These are phyloP conservation scores for Akabosia matsudoensis DNA, from an alignment of 1,140 invertebrate genomes.

Conservation along the genomic window DNA sequence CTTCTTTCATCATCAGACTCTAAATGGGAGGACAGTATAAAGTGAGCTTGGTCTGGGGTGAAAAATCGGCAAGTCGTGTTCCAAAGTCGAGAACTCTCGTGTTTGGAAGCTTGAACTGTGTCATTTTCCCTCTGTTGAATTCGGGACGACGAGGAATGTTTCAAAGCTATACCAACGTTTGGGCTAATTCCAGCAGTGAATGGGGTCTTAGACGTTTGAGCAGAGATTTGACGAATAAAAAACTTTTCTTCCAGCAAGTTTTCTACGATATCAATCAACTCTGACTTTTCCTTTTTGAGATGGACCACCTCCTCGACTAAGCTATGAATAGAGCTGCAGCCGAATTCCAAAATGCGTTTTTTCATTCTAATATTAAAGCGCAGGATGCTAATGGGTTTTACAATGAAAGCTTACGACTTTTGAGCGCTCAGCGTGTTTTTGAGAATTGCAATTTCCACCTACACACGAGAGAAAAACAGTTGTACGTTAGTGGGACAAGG, in stretches of 20 bases:
- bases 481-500: too few species aligned
- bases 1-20: not conserved
- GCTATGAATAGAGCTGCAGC: not conserved
- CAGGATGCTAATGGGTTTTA: not conserved
- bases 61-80: not conserved
- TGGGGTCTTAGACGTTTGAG: not conserved
- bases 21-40: not conserved
- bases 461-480: too few species aligned
- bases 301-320: not conserved
- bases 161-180: not conserved
- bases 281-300: not conserved
- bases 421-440: too few species aligned
- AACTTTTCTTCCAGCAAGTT: not conserved
- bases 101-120: not conserved
- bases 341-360: not conserved
- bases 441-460: too few species aligned
- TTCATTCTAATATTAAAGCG: not conserved
- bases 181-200: not conserved
- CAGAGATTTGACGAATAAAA: not conserved
- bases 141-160: not conserved
- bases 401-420: not conserved
- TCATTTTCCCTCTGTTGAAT: not conserved
- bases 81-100: not conserved
- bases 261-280: not conserved
- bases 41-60: not conserved